These are phyloP conservation scores for Sturmia bella DNA, from an alignment of 2,888 invertebrate genomes.

Conservation along the genomic window DNA sequence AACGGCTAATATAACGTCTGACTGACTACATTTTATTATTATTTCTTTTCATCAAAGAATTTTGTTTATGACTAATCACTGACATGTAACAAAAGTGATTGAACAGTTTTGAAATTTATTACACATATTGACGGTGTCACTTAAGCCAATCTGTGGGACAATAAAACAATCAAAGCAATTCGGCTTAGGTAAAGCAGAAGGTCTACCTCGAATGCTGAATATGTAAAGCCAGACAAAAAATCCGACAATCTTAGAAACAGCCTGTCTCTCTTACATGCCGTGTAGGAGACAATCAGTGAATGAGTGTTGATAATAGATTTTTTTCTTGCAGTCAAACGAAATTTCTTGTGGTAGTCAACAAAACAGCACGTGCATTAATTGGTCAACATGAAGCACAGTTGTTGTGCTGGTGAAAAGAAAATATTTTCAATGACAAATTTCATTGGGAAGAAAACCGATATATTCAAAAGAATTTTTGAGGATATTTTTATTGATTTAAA, in stretches of 20 bases:
- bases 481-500: too few relatives aligned
- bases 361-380: neutral
- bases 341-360: neutral
- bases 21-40: constrained; percentile 9
- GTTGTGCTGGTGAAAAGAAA: too few relatives aligned
- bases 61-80: constrained; percentile 30
- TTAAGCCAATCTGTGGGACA: constrained; percentile 56
- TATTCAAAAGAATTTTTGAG: too few relatives aligned
- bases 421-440: too few relatives aligned
- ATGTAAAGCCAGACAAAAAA: neutral
- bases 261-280: too few relatives aligned
- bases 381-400: too few relatives aligned
- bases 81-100: neutral
- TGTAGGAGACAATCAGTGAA: constrained; percentile 4
- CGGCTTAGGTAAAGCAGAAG: constrained; percentile 21
- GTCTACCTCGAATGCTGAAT: neutral
- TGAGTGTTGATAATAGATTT: neutral
- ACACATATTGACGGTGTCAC: constrained; percentile 52
- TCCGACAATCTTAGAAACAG: neutral
- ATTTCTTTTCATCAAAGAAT: constrained; percentile 14
- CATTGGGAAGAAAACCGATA: too few relatives aligned
- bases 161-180: constrained; percentile 51
- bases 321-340: neutral
- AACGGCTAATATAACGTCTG: neutral
- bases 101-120: constrained; percentile 35